Evolutionary conservation across 2,888 invertebrate species (phyloP).

Genomic region (Eudasyphora cyanicolor): DNA sequence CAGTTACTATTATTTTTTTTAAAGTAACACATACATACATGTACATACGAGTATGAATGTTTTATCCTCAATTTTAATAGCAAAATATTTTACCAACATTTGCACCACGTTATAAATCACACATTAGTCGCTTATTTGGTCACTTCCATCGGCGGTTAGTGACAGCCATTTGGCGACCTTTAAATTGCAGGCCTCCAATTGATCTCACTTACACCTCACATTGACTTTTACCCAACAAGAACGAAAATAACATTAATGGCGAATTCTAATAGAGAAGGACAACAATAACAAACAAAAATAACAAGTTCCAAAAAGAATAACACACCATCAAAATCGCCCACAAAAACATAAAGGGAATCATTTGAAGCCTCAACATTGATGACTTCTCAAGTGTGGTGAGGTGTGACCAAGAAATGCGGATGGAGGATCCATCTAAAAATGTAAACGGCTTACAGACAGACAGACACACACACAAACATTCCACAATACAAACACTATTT

Average conservation of each 20-base stretch:
- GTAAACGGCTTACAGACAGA: too few species aligned
- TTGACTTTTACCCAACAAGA: conserved; percentile 53
- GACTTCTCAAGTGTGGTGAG: conserved; percentile 1
- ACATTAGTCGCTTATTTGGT: too few species aligned
- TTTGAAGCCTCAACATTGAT: neutral
- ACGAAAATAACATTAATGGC: neutral
- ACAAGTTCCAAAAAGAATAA: conserved; percentile 13
- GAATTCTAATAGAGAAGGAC: too few species aligned
- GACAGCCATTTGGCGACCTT: conserved; percentile 45
- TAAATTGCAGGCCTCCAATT: conserved; percentile 51
- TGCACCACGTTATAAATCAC: too few species aligned
- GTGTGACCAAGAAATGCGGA: conserved; percentile 19
- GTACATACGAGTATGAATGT: too few species aligned
- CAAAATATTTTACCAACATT: too few species aligned
- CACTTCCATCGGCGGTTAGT: neutral
- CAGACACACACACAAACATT: neutral
- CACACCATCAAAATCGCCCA: neutral
- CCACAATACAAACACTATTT: too few species aligned
- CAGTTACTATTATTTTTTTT: too few species aligned
- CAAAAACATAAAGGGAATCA: neutral
- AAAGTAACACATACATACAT: too few species aligned
- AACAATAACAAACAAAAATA: conserved; percentile 1
- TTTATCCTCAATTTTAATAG: too few species aligned
- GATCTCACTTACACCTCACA: conserved; percentile 58
- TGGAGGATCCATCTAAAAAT: neutral